phyloP scores from a whole-genome alignment of 2,113 vertebrate species.

The Hucho hucho region DNA sequence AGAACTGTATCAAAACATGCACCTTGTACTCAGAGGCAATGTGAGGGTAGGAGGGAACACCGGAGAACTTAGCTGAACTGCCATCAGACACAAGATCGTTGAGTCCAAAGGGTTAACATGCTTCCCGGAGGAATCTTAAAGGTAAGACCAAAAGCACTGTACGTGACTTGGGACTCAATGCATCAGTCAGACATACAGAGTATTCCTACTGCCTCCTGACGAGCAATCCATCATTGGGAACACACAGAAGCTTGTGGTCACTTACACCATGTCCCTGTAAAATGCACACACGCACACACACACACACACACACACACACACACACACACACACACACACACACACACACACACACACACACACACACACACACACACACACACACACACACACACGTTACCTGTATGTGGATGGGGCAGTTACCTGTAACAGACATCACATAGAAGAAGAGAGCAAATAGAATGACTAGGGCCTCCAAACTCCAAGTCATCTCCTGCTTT shows the following conservation, averaged over 20 bases:
- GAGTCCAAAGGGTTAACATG: constrained; percentile 65
- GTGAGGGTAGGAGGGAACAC: constrained; percentile 10
- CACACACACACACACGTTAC: constrained; percentile 15
- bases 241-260: constrained; percentile 52
- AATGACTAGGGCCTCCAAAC: constrained; percentile 52
- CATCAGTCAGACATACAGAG: constrained; percentile 62
- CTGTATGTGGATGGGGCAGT: no score
- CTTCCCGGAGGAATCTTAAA: constrained; percentile 61
- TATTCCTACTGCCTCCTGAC: constrained; percentile 59
- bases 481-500: constrained; percentile 58
- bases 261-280: constrained; percentile 1
- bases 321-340: no score
- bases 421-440: not conserved
- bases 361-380: constrained; percentile 2
- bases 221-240: constrained; percentile 74
- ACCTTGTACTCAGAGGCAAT: constrained; percentile 11
- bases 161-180: constrained; percentile 76
- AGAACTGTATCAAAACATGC: constrained; percentile 31
- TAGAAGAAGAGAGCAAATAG: not conserved
- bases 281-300: not conserved
- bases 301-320: no score
- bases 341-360: no score
- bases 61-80: constrained; percentile 45
- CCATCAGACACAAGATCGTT: constrained; percentile 49
- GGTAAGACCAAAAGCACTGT: constrained; percentile 49